These are phyloP conservation scores for Drosophila parvula DNA, from an alignment of 1,140 invertebrate genomes.

Conservation along the genomic window DNA sequence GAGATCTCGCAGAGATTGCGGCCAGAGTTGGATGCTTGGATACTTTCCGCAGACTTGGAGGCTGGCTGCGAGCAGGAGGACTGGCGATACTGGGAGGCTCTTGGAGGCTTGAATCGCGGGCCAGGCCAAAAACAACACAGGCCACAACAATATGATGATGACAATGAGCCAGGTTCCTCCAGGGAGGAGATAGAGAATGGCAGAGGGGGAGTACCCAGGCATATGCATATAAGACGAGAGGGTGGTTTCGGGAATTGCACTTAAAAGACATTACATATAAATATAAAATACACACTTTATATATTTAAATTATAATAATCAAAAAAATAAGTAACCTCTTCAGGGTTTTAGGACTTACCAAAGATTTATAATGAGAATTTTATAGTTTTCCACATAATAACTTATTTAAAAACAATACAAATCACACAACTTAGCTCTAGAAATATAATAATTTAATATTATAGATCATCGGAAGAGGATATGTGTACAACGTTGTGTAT, in stretches of 20 bases:
- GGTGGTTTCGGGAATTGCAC: background rate
- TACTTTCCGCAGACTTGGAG: slow-evolving; percentile 42
- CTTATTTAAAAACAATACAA: no score
- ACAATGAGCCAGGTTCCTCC: slow-evolving; percentile 42
- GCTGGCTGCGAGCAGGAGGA: slow-evolving; percentile 20
- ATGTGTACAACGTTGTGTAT: no score
- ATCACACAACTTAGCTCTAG: no score
- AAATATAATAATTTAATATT: no score
- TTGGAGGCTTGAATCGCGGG: slow-evolving; percentile 34
- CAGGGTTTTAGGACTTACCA: no score
- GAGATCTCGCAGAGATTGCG: slow-evolving; percentile 73
- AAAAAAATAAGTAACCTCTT: no score
- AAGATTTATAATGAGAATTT: no score
- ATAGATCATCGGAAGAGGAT: no score
- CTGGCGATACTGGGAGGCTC: slow-evolving; percentile 30
- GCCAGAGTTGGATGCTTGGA: slow-evolving; percentile 41
- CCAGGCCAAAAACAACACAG: slow-evolving; percentile 38
- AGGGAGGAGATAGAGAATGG: slow-evolving; percentile 1
- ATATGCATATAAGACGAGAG: slow-evolving; percentile 23
- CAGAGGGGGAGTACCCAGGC: slow-evolving; percentile 18
- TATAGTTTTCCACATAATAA: no score
- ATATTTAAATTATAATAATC: no score
- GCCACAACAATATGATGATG: slow-evolving; percentile 36
- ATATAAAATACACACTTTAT: background rate
- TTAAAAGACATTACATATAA: no score